A percentile compares a stretch with the other conserved stretches of the same genome.
Conservation (phyloP, 2,113 vertebrate genomes). For the Caranx melampygus region DNA sequence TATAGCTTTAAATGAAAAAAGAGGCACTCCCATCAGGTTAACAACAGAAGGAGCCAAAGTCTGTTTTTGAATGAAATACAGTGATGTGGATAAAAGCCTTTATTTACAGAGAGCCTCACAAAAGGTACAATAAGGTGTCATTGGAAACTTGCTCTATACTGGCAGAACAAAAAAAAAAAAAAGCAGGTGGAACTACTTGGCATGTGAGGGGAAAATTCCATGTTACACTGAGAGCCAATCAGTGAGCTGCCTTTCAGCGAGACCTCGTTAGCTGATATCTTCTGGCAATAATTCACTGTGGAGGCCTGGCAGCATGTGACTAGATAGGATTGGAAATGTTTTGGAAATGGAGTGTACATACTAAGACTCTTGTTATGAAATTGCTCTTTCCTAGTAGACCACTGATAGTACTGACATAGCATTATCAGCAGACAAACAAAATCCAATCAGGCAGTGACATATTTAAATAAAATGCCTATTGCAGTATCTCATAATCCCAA, state of each 20-base stretch:
- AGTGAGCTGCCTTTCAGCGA: background rate
- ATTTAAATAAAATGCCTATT: background rate
- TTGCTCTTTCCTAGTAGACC: too few relatives aligned
- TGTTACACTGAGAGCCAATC: background rate
- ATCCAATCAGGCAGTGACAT: background rate
- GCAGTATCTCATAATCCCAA: background rate
- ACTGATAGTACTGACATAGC: background rate
- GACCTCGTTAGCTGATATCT: background rate
- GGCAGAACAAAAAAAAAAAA: conserved; percentile 10
- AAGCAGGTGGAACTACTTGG: background rate
- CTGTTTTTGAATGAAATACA: conserved; percentile 15
- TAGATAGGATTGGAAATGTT: background rate
- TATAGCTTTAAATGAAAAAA: conserved; percentile 7
- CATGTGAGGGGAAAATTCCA: conserved; percentile 16
- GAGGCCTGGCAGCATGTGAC: background rate
- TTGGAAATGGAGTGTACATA: background rate
- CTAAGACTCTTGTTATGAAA: background rate
- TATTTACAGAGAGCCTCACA: conserved; percentile 31
- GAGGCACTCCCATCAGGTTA: conserved; percentile 22
- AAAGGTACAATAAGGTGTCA: conserved; percentile 23
- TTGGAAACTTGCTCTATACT: conserved; percentile 30
- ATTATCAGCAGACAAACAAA: background rate
- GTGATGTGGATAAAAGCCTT: conserved; percentile 6
- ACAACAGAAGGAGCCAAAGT: conserved; percentile 24
- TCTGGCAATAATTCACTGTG: background rate